Percentiles rank a stretch among this genome's conserved stretches.
Conservation (phyloP, 2,888 invertebrate species). For the Eupithecia subumbrata region DNA sequence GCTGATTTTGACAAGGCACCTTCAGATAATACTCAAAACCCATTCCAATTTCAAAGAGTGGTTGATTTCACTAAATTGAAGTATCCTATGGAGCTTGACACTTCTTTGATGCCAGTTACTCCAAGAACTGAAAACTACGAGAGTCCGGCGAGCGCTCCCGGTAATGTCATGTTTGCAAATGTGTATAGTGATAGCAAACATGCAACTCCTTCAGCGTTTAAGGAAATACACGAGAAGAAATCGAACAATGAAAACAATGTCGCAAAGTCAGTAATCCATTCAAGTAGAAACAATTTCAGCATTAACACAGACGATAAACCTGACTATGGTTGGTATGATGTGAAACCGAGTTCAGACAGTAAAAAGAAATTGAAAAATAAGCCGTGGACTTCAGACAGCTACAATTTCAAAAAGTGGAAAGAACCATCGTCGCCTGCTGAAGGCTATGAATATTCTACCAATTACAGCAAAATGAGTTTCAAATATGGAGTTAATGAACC, state of each 20-base stretch:
- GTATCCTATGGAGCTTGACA: constrained; percentile 62
- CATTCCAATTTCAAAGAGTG: constrained; percentile 67
- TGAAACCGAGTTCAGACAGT: constrained; percentile 42
- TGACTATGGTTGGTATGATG: constrained; percentile 26
- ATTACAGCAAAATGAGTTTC: constrained; percentile 67
- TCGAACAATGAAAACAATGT: constrained; percentile 52
- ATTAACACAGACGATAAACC: constrained; percentile 34
- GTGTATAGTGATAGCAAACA: constrained; percentile 53
- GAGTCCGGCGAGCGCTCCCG: constrained; percentile 48
- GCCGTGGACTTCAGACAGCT: constrained; percentile 56
- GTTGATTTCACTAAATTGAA: constrained; percentile 73
- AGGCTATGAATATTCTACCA: constrained; percentile 70
- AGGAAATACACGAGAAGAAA: constrained; percentile 52
- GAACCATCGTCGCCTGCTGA: constrained; percentile 55
- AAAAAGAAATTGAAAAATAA: constrained; percentile 68
- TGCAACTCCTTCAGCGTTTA: constrained; percentile 47
- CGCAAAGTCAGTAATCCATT: constrained; percentile 48
- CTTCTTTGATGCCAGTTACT: constrained; percentile 59
- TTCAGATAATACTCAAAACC: constrained; percentile 49
- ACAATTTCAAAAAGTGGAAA: constrained; percentile 60
- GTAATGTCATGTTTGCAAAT: constrained; percentile 51
- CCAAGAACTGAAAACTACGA: constrained; percentile 52
- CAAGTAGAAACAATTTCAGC: constrained; percentile 32
- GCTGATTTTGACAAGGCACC: constrained; percentile 55
- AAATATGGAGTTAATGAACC: constrained; percentile 62